Evolutionary conservation across 2,797 vertebrate species (phyloP), one percentile per base, ranked within the genome.

Genomic region (Paedocypris micromegethes): DNA sequence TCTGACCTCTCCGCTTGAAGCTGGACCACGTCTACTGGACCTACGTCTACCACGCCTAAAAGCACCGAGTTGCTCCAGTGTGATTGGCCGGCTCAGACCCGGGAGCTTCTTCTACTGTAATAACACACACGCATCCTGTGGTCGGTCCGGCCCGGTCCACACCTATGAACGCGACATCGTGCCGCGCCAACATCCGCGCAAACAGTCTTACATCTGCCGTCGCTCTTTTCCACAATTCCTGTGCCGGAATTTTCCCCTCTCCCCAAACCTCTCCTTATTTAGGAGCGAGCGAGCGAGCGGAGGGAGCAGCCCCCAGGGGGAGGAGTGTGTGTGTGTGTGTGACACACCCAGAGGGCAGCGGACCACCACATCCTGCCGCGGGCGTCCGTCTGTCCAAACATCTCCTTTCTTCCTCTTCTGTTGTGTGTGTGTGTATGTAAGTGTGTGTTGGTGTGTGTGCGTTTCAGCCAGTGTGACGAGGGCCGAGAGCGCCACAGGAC

Each of bases 341-440:
- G 86, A 88, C 87, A 89, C 87, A 88, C 86, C 88, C 87, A 88
- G 84, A 81, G 85, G 83, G 74, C 86, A 83, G 83, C 75, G 86
- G 84, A 88, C 85, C 87, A 89, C 83, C 80, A 87, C 88, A 90
- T 91, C 88, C 88, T 90, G 88, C 86, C 84, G 83, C 72, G 81
- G 82, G 83, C 83, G 84, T 88, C 84, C 80, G 80, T 87, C 87
- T 86, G 86, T 90, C 86, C 87, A 87, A 88, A 87, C 84, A 88
- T 72, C 81, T 75, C 64, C 52, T 55, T 65, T 63, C 75, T 70
- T 75, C 64, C 74, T 77, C 70, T 55, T 67, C 73, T 73, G 53
- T 77, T 81, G 80, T 68, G 54, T 63, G 73, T 79, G 58, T 58
- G 57, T 55, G 58, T 72, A 66, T 23, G 23, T 23, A 23, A 23